Base-by-base conservation (phyloP, 2,888 invertebrate species). In the Tortricodes alternella region DNA sequence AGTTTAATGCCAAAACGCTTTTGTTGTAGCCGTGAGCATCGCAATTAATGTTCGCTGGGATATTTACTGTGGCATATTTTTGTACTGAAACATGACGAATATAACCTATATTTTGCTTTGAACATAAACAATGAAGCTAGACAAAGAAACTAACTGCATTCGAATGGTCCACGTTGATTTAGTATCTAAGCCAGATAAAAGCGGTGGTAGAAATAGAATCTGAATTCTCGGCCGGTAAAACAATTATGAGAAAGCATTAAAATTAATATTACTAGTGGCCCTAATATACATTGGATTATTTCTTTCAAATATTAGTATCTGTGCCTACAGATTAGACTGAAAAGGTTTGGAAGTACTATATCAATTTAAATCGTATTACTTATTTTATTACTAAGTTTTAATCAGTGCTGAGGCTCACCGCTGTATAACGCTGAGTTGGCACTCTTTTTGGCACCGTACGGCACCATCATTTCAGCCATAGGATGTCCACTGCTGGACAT, bases 1-100 rank as follows among this genome's bases (percentile, higher is more conserved):
- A 62, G 73, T 70, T 73, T 78, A 83, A 83, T 82, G 77, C 68
- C 78, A 76, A 51, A 66, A 64, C 66, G 73, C 81, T 79, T 81
- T 83, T 83, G 81, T 80, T 76, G 66, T 29, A 64, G 65, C 65
- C 32, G 71, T 63, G 61, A 65, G 70, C 64, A 64, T 73, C 65
- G 62, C 68, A 66, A 79, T 78, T 78, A 78, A 79, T 78, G 76
- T 65, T 71, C 65, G 66, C 65, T 67, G 71, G n/a, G 65, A 71
- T 76, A 78, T 80, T 82, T 77, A 83, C 70, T 70, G 67, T 63
- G 59, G 15, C 7, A 24, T 41, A 55, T 43, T 55, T 49, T 49
- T 34, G 19, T 9, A 34, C 23, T 39, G 23, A 9, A 21, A 32
- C 18, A 29, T 11, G 13, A 21, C 34, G 23, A 37, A 52, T 44